These are phyloP conservation scores for Indicator maculatus DNA, from an alignment of 2,113 vertebrate genomes.

Conservation along the genomic window DNA sequence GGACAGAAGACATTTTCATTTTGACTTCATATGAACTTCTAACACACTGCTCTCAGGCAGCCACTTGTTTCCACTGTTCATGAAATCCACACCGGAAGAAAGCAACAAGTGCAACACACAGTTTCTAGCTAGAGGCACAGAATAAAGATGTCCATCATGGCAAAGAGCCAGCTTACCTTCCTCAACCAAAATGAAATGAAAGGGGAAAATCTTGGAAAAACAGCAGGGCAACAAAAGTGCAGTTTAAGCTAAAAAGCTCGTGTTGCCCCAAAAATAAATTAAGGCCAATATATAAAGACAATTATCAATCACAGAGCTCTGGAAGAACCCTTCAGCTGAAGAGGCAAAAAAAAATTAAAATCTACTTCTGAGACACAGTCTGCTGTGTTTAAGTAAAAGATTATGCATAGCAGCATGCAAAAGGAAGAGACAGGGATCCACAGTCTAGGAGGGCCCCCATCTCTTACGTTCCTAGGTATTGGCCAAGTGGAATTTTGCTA, in stretches of 20 bases:
- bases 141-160: background rate
- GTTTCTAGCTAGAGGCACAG: background rate
- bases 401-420: background rate
- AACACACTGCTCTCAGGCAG: background rate
- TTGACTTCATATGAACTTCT: background rate
- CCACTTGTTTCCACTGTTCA: background rate
- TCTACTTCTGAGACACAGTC: background rate
- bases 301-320: background rate
- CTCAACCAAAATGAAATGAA: background rate
- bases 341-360: background rate
- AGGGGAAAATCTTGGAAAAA: background rate
- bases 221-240: background rate
- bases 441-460: background rate
- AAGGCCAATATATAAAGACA: background rate
- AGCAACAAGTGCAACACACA: background rate
- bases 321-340: background rate
- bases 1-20: background rate
- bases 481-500: background rate
- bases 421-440: background rate
- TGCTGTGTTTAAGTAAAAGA: background rate
- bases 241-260: background rate
- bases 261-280: background rate
- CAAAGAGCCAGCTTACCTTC: background rate
- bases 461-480: background rate
- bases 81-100: background rate